These are phyloP conservation scores for Synchiropus splendidus DNA, from an alignment of 2,113 vertebrate genomes.

Conservation along the genomic window DNA sequence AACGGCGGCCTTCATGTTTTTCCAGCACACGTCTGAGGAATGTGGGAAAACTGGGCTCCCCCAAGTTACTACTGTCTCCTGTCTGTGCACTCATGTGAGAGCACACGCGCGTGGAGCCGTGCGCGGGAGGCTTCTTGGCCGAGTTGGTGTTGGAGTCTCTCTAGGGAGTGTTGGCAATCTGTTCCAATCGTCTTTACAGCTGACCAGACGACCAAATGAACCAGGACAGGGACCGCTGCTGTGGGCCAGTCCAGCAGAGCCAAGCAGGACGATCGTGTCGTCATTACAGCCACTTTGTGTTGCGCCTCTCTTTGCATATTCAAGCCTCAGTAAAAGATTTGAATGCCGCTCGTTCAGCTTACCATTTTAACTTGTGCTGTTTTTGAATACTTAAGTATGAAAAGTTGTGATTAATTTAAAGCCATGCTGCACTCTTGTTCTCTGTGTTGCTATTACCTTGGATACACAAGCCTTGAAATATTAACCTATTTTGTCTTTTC, in stretches of 20 bases:
- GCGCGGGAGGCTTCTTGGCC: conserved; percentile 59
- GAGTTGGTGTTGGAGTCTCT: conserved; percentile 60
- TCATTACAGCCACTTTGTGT: conserved; percentile 38
- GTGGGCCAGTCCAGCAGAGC: conserved; percentile 62
- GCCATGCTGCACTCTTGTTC: too few species aligned
- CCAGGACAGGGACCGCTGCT: conserved; percentile 71
- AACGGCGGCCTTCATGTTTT: too few species aligned
- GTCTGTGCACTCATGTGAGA: conserved; percentile 51
- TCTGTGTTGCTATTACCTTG: too few species aligned
- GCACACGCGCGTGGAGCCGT: conserved; percentile 40
- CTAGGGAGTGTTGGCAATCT: conserved; percentile 71
- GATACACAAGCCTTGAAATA: too few species aligned
- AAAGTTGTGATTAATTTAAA: too few species aligned
- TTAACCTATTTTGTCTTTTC: too few species aligned
- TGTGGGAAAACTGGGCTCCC: conserved; percentile 56
- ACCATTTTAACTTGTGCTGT: conserved; percentile 1
- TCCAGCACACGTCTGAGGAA: conserved; percentile 46
- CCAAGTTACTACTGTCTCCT: conserved; percentile 41
- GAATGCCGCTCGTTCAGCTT: conserved; percentile 16
- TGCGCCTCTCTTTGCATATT: conserved; percentile 45
- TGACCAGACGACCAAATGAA: conserved; percentile 69
- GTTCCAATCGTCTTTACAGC: conserved; percentile 75
- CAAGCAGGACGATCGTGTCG: conserved; percentile 42
- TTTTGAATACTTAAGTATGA: too few species aligned
- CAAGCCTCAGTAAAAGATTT: conserved; percentile 30